Evolutionary conservation across 2,113 vertebrate genomes (phyloP), one percentile per base, ranked within the genome.

Genomic region (Todiramphus chloris): DNA sequence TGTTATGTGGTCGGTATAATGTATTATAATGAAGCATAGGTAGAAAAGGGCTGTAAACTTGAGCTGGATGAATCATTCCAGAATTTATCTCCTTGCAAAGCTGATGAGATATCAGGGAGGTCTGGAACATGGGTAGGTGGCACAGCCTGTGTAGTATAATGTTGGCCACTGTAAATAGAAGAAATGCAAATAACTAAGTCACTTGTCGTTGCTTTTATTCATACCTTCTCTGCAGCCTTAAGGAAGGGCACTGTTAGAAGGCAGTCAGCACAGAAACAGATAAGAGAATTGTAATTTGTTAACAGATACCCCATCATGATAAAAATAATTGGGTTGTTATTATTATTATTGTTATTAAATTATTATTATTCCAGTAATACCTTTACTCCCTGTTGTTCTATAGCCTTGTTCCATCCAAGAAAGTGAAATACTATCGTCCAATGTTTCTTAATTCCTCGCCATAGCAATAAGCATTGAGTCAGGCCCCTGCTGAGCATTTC

Each of bases 331-430:
- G 8, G 11, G 1, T 23, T 13, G 8, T 90, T 70, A 35, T 64
- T 33, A 20, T 78, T 16, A 14, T 41, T 20, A 17, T 41, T 41
- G 75, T 66, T 93, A 76, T 93, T 95, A 37, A 37, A 37, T 68
- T 21, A 56, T 78, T 41, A 78, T 66, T 93, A 76, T 93, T 95
- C 64, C 75, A 85, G 72, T 28, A 87, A 81, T 73, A 33, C 60
- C 51, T 96, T 87, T 92, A 31, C 72, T 97, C 90, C 80, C 86
- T 88, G 88, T 69, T 82, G 90, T 31, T 96, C 81, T 58, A 31
- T 35, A 87, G 83, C 78, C 56, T 83, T 83, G 58, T 77, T 95
- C 75, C 81, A 90, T 96, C 93, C 90, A 96, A 78, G 60, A 96
- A 87, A 95, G 72, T 87, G 93, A 91, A 97, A 96, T 53, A 16